phyloP scores from a whole-genome alignment of 1,140 invertebrate genomes.

The Drosophila setifemur region DNA sequence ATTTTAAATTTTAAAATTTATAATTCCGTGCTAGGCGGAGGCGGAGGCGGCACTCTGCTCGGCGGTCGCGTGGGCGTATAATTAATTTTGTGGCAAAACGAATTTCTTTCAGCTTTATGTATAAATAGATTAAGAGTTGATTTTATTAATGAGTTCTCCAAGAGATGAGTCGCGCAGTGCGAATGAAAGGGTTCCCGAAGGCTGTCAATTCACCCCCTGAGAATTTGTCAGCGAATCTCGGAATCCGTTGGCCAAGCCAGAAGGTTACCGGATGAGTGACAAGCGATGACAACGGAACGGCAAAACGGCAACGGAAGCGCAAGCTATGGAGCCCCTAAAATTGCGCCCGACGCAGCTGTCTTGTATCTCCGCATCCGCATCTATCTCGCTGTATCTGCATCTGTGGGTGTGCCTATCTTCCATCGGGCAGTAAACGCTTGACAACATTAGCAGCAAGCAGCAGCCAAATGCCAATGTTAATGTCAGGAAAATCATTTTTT shows the following conservation, averaged over 20 bases:
- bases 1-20: slow-evolving; percentile 62
- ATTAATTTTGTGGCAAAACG: slow-evolving; percentile 76
- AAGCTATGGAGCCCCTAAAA: slow-evolving; percentile 15
- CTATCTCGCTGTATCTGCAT: slow-evolving; percentile 7
- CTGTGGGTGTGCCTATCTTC: not conserved
- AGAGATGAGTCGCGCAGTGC: not conserved
- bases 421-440: slow-evolving; percentile 56
- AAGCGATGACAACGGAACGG: slow-evolving; percentile 28
- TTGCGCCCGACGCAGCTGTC: slow-evolving; percentile 45
- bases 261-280: slow-evolving; percentile 48
- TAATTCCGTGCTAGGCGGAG: slow-evolving; percentile 41
- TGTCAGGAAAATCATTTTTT: slow-evolving; percentile 74
- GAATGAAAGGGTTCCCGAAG: not conserved
- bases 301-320: slow-evolving; percentile 38
- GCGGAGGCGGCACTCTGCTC: slow-evolving; percentile 18
- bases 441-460: slow-evolving; percentile 9
- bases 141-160: slow-evolving; percentile 33
- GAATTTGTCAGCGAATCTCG: slow-evolving; percentile 27
- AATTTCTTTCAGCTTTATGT: slow-evolving; percentile 66
- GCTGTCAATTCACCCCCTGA: not conserved
- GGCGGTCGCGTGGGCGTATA: slow-evolving; percentile 57
- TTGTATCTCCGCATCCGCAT: slow-evolving; percentile 25
- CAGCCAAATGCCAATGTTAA: slow-evolving; percentile 69
- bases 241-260: slow-evolving; percentile 25
- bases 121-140: slow-evolving; percentile 45